Base-by-base conservation (phyloP, 2,888 invertebrate species). In the Nymphalis polychloros region DNA sequence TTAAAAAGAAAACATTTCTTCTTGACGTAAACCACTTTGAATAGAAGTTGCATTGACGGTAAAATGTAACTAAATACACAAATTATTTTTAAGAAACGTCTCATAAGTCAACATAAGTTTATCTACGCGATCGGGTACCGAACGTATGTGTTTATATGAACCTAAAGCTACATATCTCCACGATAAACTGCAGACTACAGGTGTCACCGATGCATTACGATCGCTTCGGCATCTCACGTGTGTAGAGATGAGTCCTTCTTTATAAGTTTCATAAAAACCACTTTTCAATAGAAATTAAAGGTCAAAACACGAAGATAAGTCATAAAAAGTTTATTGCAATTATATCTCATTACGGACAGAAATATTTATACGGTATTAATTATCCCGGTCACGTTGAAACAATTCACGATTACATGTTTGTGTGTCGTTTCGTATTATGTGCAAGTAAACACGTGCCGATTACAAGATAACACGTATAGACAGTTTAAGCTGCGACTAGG, bases 381-480 rank as follows among this genome's bases (percentile, higher is more conserved):
- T 55, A 55, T 17, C 17, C 17, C 19, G 10, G 57, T 57, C 20
- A 57, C 57, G 57, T 57, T 57, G 10, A n/a, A 41, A 19, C 57
- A 41, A 57, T 57, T 57, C n/a, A 19, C 13, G 19, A 57, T 57
- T 57, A 4, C 35, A n/a, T 8, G 19, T 57, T 20, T 13, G 55
- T 53, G 46, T 61, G 61, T 66, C 66, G 35, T 61, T 55, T 62
- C 47, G 55, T 50, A 49, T 62, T 59, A 72, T 4, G 41, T 13
- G 41, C 0, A 41, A 68, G 74, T 70, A 73, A 77, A 79, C 79
- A 80, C 71, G 75, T 77, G 74, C 72, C 71, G 71, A 67, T 72
- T 64, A 19, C 66, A 72, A 80, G 81, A 84, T 84, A 83, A 81
- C 75, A 74, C 67, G 81, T 84, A 82, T 83, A 84, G 81, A 81